These are phyloP conservation scores for Melikaiella ostensackeni DNA, from an alignment of 2,888 invertebrate species.

Conservation along the genomic window DNA sequence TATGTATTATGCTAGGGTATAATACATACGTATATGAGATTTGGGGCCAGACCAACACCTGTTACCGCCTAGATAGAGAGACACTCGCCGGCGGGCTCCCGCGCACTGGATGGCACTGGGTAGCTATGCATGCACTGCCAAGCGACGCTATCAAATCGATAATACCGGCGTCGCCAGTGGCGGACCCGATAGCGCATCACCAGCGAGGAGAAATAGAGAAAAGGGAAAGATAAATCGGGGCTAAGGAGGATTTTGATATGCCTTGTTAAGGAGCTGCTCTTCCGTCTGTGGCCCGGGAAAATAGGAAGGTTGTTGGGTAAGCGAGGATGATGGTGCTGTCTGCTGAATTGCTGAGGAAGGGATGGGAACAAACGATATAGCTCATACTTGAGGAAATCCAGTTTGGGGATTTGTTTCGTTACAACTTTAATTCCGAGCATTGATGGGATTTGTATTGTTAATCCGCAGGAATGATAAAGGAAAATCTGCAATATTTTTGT, in stretches of 20 bases:
- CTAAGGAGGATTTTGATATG: conserved; percentile 11
- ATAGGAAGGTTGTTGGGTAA: conserved; percentile 21
- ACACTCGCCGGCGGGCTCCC: conserved; percentile 49
- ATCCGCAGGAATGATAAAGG: background rate
- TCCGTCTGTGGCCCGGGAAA: background rate
- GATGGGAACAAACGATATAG: background rate
- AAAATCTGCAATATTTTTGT: background rate
- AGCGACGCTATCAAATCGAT: conserved; percentile 69
- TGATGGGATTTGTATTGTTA: background rate
- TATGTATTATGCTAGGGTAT: conserved; percentile 10
- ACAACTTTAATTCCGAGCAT: background rate
- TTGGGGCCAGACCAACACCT: conserved; percentile 73
- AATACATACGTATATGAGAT: conserved; percentile 51
- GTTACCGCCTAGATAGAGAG: conserved; percentile 68
- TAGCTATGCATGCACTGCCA: conserved; percentile 17
- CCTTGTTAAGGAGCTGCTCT: conserved; percentile 4
- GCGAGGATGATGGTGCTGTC: background rate
- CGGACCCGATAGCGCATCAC: conserved; percentile 66
- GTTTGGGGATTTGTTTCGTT: background rate
- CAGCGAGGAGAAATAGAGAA: conserved; percentile 50
- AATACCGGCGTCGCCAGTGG: conserved; percentile 65
- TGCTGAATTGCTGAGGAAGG: background rate
- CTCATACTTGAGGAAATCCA: background rate
- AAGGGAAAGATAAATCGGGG: conserved; percentile 45
- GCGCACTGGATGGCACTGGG: conserved; percentile 10